Evolutionary conservation across 2,113 vertebrate genomes (phyloP).

Genomic region (cat (Felis catus)): F.catus_Fca126_mat1.0 CM031413.1:109978001-109978500

Average conservation of each 20-base stretch:
- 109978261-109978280: no score
- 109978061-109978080: background rate
- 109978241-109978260: no score
- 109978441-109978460: background rate
- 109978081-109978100: background rate
- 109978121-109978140: background rate
- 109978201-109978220: no score
- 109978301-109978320: no score
- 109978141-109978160: background rate
- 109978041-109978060: constrained; percentile 14
- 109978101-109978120: background rate
- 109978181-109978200: no score
- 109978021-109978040: constrained; percentile 38
- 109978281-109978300: no score
- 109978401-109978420: constrained; percentile 10
- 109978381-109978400: background rate
- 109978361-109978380: background rate
- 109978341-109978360: no score
- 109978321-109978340: no score
- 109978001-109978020: constrained; percentile 24
- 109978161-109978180: no score
- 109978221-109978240: no score
- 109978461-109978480: background rate
- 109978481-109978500: constrained; percentile 3
- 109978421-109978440: background rate